Conservation (phyloP, 37 sponge, comb jelly and placozoan species). For the Theonella swinhoei region DNA sequence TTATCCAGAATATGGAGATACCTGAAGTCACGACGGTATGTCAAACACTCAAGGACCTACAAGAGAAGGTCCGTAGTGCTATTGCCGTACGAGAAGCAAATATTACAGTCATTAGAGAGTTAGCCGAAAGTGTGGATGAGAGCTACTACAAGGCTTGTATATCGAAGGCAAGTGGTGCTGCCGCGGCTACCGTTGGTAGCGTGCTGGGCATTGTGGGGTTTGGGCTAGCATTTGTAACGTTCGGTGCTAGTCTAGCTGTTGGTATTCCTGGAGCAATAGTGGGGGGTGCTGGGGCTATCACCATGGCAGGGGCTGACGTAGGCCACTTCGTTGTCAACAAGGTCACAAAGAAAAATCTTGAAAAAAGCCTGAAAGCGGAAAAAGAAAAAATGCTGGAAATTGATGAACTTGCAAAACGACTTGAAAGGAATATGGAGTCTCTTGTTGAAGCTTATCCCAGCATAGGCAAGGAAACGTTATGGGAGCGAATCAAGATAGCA, state of each 20-base stretch:
- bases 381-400: too few relatives aligned
- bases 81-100: not conserved
- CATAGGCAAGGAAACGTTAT: too few relatives aligned
- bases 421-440: too few relatives aligned
- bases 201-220: conserved; percentile 35
- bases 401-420: too few relatives aligned
- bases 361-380: too few relatives aligned
- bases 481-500: not conserved
- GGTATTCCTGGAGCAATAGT: not conserved
- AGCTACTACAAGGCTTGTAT: conserved; percentile 30
- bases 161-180: conserved; percentile 16
- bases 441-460: too few relatives aligned
- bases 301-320: conserved; percentile 38
- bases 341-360: too few relatives aligned
- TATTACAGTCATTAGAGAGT: not conserved
- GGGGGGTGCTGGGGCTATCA: conserved; percentile 25
- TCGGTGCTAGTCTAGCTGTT: conserved; percentile 40
- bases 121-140: conserved; percentile 1
- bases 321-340: conserved; percentile 16
- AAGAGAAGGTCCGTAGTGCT: not conserved
- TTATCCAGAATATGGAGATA: too few relatives aligned
- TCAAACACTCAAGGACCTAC: not conserved
- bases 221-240: conserved; percentile 36
- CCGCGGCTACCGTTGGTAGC: conserved; percentile 7
- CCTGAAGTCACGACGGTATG: too few relatives aligned